Percentiles rank a stretch among this genome's conserved stretches.
Conservation (phyloP, 2,113 vertebrate species). For the Ibidorhyncha struthersii region DNA sequence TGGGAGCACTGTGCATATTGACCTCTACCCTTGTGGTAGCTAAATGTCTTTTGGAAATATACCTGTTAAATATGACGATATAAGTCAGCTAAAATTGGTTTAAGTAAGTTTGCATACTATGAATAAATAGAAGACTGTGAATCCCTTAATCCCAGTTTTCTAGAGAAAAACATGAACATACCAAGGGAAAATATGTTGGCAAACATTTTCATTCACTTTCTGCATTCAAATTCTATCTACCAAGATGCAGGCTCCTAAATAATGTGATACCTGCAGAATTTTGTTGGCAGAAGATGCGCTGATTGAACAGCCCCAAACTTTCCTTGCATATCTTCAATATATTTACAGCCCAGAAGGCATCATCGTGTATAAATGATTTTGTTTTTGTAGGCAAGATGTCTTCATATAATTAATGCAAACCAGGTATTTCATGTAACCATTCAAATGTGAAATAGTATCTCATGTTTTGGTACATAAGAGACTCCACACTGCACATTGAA, state of each 20-base stretch:
- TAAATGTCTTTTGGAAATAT: not conserved
- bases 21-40: accelerated
- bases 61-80: not conserved
- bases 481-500: not conserved
- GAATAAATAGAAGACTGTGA: not conserved
- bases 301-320: not conserved
- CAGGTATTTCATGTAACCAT: not conserved
- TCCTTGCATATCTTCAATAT: not conserved
- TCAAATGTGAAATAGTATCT: not conserved
- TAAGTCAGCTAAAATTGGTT: not conserved
- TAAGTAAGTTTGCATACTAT: not conserved
- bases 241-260: not conserved
- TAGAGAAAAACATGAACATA: not conserved
- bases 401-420: not conserved
- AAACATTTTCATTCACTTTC: not conserved
- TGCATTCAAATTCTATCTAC: not conserved
- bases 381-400: not conserved
- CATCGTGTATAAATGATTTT: not conserved
- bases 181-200: not conserved
- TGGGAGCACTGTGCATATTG: not conserved
- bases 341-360: not conserved
- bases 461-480: not conserved
- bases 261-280: not conserved
- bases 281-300: not conserved
- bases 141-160: not conserved